phyloP scores from a whole-genome alignment of 2,113 vertebrate genomes.

The Cyanistes caeruleus region DNA sequence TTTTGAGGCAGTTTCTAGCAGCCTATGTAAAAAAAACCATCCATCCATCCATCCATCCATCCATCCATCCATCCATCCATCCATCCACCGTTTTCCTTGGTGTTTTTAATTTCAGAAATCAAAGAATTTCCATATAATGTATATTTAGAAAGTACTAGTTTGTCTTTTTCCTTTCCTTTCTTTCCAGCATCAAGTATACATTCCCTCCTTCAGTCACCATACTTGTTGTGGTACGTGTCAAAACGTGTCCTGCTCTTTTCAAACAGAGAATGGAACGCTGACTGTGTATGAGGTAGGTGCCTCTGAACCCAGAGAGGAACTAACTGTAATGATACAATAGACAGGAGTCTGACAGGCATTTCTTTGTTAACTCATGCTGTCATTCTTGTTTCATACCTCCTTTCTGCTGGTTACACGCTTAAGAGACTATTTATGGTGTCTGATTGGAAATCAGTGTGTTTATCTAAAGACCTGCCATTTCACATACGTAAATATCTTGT shows the following conservation, averaged over 20 bases:
- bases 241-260: constrained; percentile 89
- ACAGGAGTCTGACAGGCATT: background rate
- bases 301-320: background rate
- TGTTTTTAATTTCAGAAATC: background rate
- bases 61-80: background rate
- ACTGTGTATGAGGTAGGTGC: constrained; percentile 82
- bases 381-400: background rate
- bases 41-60: background rate
- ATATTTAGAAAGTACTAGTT: background rate
- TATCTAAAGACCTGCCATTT: background rate
- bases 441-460: background rate
- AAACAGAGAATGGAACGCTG: constrained; percentile 82
- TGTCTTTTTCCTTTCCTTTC: background rate
- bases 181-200: constrained; percentile 88
- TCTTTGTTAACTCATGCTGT: background rate
- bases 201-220: constrained; percentile 82
- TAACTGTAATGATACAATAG: background rate
- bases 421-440: background rate
- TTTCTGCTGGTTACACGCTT: background rate
- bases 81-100: background rate
- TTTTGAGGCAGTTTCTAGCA: background rate
- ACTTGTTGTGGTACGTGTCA: constrained; percentile 92
- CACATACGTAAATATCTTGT: background rate
- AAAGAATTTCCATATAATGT: background rate
- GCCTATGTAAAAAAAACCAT: background rate